phyloP scores from a whole-genome alignment of 2,888 invertebrate species.

The Brachyptera putata region DNA sequence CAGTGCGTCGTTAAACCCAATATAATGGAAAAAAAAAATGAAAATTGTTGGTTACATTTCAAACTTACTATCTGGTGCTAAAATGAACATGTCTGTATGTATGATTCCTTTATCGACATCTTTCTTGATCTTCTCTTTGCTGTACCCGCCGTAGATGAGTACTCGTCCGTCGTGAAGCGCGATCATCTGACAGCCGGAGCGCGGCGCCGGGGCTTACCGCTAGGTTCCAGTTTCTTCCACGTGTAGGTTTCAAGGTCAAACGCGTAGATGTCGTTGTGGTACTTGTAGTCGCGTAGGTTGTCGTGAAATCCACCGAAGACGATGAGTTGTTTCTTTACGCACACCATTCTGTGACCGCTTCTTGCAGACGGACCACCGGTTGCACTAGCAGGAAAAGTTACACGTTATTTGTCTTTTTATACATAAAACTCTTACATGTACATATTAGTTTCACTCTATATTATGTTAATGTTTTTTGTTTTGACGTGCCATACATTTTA shows the following conservation, averaged over 20 bases:
- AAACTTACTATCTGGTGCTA: constrained; percentile 60
- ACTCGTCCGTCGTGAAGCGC: constrained; percentile 60
- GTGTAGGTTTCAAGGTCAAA: constrained; percentile 75
- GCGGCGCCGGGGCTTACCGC: constrained; percentile 66
- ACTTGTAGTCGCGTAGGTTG: constrained; percentile 79
- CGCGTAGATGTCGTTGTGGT: constrained; percentile 79
- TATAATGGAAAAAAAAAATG: too few species aligned
- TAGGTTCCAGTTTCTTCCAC: constrained; percentile 68
- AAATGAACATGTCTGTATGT: constrained; percentile 65
- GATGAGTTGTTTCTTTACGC: constrained; percentile 69
- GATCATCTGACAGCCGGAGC: constrained; percentile 77
- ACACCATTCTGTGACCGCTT: constrained; percentile 86
- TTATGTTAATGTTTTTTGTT: too few species aligned
- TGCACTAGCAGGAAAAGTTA: too few species aligned
- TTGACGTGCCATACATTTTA: too few species aligned
- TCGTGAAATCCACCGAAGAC: constrained; percentile 93
- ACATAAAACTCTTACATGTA: too few species aligned
- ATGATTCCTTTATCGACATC: constrained; percentile 69
- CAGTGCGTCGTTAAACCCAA: too few species aligned
- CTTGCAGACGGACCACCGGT: constrained; percentile 76
- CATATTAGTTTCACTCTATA: too few species aligned
- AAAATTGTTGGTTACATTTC: too few species aligned
- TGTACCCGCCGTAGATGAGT: constrained; percentile 72
- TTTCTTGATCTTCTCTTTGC: constrained; percentile 66
- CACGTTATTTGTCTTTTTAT: too few species aligned